Base-by-base conservation (phyloP, 2,113 vertebrate genomes). In the Hippocampus comes region DNA sequence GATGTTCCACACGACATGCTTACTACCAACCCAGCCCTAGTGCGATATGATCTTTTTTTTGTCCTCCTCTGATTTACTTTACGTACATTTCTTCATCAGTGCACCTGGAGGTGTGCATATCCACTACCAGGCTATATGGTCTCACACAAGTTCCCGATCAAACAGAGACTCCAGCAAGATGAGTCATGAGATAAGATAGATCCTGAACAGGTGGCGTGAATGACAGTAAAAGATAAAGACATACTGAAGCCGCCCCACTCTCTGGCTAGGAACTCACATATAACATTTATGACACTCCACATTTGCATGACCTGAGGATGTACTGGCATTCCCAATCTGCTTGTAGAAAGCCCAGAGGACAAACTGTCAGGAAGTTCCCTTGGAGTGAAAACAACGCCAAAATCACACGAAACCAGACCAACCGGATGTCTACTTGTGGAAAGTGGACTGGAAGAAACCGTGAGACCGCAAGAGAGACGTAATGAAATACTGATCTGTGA, bases 291-390 rank as follows among this genome's bases (percentile, higher is more conserved):
- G 38, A 42, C 21, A 43, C 56, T 56, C 14, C 27, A n/a, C 1
- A 63, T 84, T 82, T 79, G 75, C 79, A 76, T 83, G 18, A 71
- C 77, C 79, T 60, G 49, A 17, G 80, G 82, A 63, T 70, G 76
- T 80, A 78, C 77, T 53, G 75, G 51, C 78, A 46, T 67, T 71
- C 71, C 71, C 20, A 46, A 8, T 42, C 25, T 43, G 5, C 42
- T 55, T 65, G 34, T 30, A 48, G 63, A 65, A 51, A 69, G 49
- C 72, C 68, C 57, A 25, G 64, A 67, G 65, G 42, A 46, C 27
- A 78, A 80, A 78, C 82, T 71, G 76, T 72, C 68, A 63, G n/a
- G 27, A 65, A 43, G 71, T 57, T 72, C 23, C 8, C 38, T n/a
- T 38, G 56, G 15, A 20, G 34, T 6, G 2, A 3, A 21, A 73